These are phyloP conservation scores for Amiota minor DNA, from an alignment of 2,888 invertebrate species.

Conservation along the genomic window DNA sequence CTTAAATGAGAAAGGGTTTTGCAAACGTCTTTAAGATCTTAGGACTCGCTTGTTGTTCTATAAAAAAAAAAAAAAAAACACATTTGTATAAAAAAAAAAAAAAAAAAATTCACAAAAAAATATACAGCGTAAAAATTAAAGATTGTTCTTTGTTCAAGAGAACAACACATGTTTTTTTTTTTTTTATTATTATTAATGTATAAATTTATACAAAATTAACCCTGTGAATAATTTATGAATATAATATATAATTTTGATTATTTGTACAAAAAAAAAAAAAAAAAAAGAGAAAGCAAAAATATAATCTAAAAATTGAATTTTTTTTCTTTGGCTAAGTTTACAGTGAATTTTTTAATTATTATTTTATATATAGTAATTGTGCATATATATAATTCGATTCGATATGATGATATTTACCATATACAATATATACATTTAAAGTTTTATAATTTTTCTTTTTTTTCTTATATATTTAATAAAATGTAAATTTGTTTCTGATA, in stretches of 20 bases:
- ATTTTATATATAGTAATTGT: too few species aligned
- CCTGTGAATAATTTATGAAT: constrained; percentile 8
- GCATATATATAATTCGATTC: too few species aligned
- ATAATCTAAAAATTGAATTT: neutral
- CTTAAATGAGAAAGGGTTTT: too few species aligned
- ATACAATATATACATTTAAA: too few species aligned
- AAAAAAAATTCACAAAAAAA: neutral
- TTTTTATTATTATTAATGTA: neutral
- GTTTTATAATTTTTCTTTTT: too few species aligned
- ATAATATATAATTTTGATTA: neutral
- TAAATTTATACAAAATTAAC: neutral
- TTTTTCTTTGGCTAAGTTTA: neutral
- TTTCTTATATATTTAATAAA: too few species aligned
- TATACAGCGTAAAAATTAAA: neutral
- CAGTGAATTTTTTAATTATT: neutral
- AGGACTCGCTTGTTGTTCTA: neutral
- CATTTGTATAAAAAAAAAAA: neutral
- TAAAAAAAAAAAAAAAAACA: neutral
- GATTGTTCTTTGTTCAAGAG: too few species aligned
- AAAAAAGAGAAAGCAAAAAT: neutral
- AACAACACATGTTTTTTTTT: too few species aligned
- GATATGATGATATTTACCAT: too few species aligned
- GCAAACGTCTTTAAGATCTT: too few species aligned
- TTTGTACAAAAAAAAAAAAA: neutral
- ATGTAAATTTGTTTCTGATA: too few species aligned